Evolutionary conservation across 2,888 invertebrate species (phyloP).

Genomic region (Euclidia mi): DNA sequence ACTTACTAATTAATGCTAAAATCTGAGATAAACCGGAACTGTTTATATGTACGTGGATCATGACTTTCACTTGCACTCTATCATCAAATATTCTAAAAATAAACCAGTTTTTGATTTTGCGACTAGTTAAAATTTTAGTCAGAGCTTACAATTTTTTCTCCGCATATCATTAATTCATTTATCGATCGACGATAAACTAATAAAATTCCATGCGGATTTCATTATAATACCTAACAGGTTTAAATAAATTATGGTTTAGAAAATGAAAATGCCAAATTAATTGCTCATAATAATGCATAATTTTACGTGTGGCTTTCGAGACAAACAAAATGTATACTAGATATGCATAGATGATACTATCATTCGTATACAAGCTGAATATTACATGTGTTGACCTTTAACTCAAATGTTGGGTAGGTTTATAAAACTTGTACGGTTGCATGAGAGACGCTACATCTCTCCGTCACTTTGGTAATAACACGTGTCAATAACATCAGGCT

Average conservation of each 20-base stretch:
- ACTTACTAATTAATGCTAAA: constrained; percentile 73
- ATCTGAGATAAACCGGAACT: constrained; percentile 83
- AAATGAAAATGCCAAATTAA: constrained; percentile 55
- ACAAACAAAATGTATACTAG: constrained; percentile 31
- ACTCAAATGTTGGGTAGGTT: too few relatives aligned
- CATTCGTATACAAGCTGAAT: not conserved
- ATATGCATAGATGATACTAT: constrained; percentile 4
- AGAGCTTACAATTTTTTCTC: constrained; percentile 58
- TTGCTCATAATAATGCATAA: constrained; percentile 51
- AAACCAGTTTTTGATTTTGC: constrained; percentile 81
- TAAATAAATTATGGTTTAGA: constrained; percentile 65
- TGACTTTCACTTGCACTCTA: constrained; percentile 88
- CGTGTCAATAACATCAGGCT: too few relatives aligned
- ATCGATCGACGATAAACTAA: constrained; percentile 64
- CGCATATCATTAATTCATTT: constrained; percentile 68
- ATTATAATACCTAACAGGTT: constrained; percentile 64
- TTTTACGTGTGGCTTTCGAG: constrained; percentile 47
- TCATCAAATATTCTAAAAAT: constrained; percentile 83
- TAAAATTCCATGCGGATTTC: constrained; percentile 65
- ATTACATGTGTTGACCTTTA: too few relatives aligned
- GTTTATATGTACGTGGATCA: constrained; percentile 81
- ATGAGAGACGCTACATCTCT: too few relatives aligned
- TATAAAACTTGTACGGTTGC: too few relatives aligned
- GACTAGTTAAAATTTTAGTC: constrained; percentile 69
- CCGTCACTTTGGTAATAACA: too few relatives aligned